These are phyloP conservation scores for Pogonus chalceus DNA, from an alignment of 1,140 invertebrate genomes.

Conservation along the genomic window DNA sequence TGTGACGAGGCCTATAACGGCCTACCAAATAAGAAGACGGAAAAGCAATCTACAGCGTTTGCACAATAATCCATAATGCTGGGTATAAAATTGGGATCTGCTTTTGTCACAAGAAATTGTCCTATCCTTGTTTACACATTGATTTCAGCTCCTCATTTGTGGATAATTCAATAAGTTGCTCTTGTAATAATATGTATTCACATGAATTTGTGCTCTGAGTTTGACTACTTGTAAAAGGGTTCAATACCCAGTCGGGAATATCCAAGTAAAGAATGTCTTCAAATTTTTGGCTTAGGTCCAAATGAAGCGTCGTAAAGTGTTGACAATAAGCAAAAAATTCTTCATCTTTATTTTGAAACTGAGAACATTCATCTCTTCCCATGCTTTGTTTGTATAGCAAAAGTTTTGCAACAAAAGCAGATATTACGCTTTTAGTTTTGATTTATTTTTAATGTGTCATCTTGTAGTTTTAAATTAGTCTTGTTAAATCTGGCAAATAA, in stretches of 20 bases:
- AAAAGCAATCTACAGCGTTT: slow-evolving; percentile 17
- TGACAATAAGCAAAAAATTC: slow-evolving; percentile 1
- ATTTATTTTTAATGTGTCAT: slow-evolving; percentile 16
- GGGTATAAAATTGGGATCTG: slow-evolving; percentile 16
- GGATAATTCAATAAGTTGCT: slow-evolving; percentile 18
- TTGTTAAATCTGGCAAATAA: slow-evolving; percentile 25
- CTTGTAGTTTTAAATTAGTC: slow-evolving; percentile 28
- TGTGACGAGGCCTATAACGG: slow-evolving; percentile 14
- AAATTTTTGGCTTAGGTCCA: slow-evolving; percentile 18
- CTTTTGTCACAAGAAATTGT: slow-evolving; percentile 17
- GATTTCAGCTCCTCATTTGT: slow-evolving; percentile 18
- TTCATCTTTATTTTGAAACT: slow-evolving; percentile 12
- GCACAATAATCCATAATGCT: slow-evolving; percentile 16
- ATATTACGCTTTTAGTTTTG: slow-evolving; percentile 16
- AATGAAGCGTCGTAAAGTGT: slow-evolving; percentile 12
- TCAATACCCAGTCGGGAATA: slow-evolving; percentile 17
- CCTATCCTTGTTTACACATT: slow-evolving; percentile 17
- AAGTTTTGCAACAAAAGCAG: slow-evolving; percentile 13
- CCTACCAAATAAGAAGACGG: slow-evolving; percentile 17
- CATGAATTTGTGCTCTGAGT: slow-evolving; percentile 9
- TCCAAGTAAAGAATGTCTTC: slow-evolving; percentile 19
- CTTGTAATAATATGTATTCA: slow-evolving; percentile 15
- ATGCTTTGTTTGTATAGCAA: slow-evolving; percentile 14
- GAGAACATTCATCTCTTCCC: slow-evolving; percentile 9
- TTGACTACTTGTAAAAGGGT: slow-evolving; percentile 14